These are phyloP conservation scores for Decapterus maruadsi DNA, from an alignment of 2,797 vertebrate genomes.

Conservation along the genomic window DNA sequence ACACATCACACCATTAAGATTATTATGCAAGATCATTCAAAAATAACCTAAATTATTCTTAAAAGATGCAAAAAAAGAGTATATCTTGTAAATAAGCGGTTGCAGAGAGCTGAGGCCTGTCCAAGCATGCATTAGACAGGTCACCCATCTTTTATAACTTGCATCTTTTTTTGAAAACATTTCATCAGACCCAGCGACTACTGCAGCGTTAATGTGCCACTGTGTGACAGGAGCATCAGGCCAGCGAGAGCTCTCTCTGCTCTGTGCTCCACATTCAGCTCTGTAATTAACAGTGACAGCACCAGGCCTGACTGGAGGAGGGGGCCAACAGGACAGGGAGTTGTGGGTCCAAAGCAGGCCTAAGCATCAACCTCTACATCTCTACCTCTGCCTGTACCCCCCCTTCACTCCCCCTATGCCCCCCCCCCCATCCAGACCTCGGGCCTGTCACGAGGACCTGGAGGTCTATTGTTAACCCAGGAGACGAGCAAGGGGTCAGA, in stretches of 20 bases:
- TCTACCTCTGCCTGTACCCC: slow-evolving; percentile 30
- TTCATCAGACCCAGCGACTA: slow-evolving; percentile 14
- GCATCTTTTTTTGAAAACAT: background rate
- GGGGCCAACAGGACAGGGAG: slow-evolving; percentile 62
- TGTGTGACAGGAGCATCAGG: slow-evolving; percentile 45
- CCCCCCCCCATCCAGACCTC: slow-evolving; percentile 59
- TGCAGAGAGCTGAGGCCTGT: background rate
- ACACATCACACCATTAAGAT: background rate
- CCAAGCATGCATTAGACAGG: background rate
- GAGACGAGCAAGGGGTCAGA: slow-evolving; percentile 67
- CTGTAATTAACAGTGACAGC: slow-evolving; percentile 82
- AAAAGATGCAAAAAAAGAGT: too few species aligned
- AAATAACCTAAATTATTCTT: background rate
- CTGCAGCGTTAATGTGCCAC: slow-evolving; percentile 29
- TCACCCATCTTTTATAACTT: slow-evolving; percentile 2
- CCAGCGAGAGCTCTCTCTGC: slow-evolving; percentile 53
- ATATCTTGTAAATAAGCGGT: background rate
- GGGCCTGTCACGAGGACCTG: slow-evolving; percentile 74
- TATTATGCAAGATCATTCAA: background rate
- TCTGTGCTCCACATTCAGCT: slow-evolving; percentile 76
- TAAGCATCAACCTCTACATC: slow-evolving; percentile 52
- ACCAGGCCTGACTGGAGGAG: slow-evolving; percentile 59
- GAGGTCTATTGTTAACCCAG: slow-evolving; percentile 79
- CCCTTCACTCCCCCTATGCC: slow-evolving; percentile 32
- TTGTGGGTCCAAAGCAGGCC: slow-evolving; percentile 46